Percentiles rank a stretch among this genome's conserved stretches.
phyloP scores from a whole-genome alignment of 2,888 invertebrate species.

The Frankliniella intonsa region DNA sequence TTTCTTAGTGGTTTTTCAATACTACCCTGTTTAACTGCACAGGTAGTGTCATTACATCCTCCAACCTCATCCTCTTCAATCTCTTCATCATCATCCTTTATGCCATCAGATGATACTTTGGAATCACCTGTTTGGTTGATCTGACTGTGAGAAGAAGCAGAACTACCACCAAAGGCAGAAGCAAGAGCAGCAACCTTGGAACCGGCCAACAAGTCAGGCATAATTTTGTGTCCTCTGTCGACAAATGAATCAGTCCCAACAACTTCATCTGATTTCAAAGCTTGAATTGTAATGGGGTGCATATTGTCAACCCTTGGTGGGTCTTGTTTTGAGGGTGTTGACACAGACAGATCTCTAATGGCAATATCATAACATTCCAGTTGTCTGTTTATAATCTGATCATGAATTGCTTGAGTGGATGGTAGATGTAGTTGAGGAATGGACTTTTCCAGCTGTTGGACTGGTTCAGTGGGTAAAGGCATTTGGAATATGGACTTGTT shows the following conservation, averaged over 20 bases:
- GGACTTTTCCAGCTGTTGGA: background rate
- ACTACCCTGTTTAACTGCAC: constrained; percentile 32
- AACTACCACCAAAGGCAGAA: constrained; percentile 11
- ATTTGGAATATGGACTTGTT: constrained; percentile 7
- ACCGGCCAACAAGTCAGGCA: constrained; percentile 5
- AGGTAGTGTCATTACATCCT: background rate
- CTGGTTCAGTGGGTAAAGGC: background rate
- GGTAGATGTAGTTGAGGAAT: constrained; percentile 33
- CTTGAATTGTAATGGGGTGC: constrained; percentile 3
- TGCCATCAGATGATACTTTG: constrained; percentile 30
- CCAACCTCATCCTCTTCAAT: constrained; percentile 5
- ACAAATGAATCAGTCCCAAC: constrained; percentile 15
- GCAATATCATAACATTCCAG: constrained; percentile 42
- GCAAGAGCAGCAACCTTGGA: background rate
- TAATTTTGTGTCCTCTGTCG: constrained; percentile 24
- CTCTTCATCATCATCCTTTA: constrained; percentile 23
- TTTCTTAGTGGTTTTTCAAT: constrained; percentile 39
- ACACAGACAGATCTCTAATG: constrained; percentile 39
- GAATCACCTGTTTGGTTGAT: background rate
- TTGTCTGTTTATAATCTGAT: constrained; percentile 39
- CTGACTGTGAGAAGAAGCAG: background rate
- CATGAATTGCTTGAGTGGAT: constrained; percentile 36
- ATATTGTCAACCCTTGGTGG: background rate
- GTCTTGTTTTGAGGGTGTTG: constrained; percentile 3
- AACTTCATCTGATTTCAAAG: background rate